A percentile compares a stretch with the other conserved stretches of the same genome.
phyloP scores from a whole-genome alignment of 2,888 invertebrate genomes.

The Taenaris catops region DNA sequence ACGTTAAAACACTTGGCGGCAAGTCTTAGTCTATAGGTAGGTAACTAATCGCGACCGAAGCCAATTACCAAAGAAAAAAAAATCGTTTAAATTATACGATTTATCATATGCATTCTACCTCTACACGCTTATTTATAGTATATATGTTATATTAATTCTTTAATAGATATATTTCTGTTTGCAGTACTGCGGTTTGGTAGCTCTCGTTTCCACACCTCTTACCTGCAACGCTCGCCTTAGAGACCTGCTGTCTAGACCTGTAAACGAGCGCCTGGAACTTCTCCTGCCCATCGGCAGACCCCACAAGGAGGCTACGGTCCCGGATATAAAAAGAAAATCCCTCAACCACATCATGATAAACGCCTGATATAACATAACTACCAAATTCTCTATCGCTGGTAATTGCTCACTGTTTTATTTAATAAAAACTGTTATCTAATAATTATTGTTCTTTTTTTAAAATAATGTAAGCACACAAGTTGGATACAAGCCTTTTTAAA shows the following conservation, averaged over 20 bases:
- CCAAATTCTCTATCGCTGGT: neutral
- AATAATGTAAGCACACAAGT: too few species aligned
- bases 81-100: too few species aligned
- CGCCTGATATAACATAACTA: slow-evolving; percentile 26
- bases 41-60: too few species aligned
- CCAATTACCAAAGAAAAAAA: too few species aligned
- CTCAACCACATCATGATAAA: slow-evolving; percentile 87
- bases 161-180: slow-evolving; percentile 26
- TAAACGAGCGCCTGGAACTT: slow-evolving; percentile 88
- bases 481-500: too few species aligned
- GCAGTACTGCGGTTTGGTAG: slow-evolving; percentile 91
- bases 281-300: slow-evolving; percentile 94
- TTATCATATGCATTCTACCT: too few species aligned
- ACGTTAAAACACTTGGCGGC: too few species aligned
- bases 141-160: too few species aligned
- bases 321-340: slow-evolving; percentile 85
- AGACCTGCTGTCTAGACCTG: slow-evolving; percentile 86
- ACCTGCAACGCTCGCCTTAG: slow-evolving; percentile 93
- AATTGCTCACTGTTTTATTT: slow-evolving; percentile 15
- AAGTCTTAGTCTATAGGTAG: too few species aligned
- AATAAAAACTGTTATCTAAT: too few species aligned
- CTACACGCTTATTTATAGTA: too few species aligned
- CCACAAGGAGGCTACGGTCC: slow-evolving; percentile 86
- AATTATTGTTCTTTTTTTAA: too few species aligned
- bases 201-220: slow-evolving; percentile 93